Percentiles rank a stretch among this genome's conserved stretches.
Evolutionary conservation across 64 coral and sea anemone genomes (phyloP).

Genomic region (Porites australiensis): DNA sequence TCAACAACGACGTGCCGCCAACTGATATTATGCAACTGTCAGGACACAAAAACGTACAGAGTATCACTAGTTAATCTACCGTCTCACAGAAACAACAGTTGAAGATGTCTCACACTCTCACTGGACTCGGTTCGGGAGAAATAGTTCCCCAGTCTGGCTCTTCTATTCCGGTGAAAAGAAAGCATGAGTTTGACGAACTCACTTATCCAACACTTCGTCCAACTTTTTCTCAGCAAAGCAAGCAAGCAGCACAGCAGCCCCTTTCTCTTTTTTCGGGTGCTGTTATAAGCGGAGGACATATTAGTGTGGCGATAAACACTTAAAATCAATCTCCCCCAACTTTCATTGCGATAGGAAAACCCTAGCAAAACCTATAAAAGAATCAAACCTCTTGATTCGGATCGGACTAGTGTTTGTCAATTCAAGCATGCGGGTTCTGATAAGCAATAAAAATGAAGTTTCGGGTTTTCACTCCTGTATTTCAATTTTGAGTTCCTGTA

Average conservation of each 20-base stretch:
- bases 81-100: conserved; percentile 70
- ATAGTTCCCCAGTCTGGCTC: conserved; percentile 67
- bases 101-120: conserved; percentile 62
- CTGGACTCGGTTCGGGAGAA: conserved; percentile 25
- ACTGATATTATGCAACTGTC: conserved; percentile 76
- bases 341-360: conserved; percentile 45
- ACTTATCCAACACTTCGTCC: conserved; percentile 6
- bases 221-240: conserved; percentile 9
- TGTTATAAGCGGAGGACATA: conserved; percentile 47
- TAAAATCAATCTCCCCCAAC: conserved; percentile 38
- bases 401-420: background rate
- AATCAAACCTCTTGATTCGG: conserved; percentile 3
- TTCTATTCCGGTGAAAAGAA: conserved; percentile 67
- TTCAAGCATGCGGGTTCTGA: conserved; percentile 4
- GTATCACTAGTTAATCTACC: conserved; percentile 75
- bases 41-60: conserved; percentile 78
- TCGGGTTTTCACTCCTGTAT: too few relatives aligned
- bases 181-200: conserved; percentile 64
- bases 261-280: conserved; percentile 10
- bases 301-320: conserved; percentile 52
- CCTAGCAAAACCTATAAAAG: conserved; percentile 31
- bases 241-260: conserved; percentile 18
- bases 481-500: too few relatives aligned
- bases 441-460: too few relatives aligned
- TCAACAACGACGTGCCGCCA: conserved; percentile 70